Percentiles rank a stretch among this genome's conserved stretches.
Conservation (phyloP, 2,797 vertebrate genomes). For the Chaenodraco wilsoni region DNA sequence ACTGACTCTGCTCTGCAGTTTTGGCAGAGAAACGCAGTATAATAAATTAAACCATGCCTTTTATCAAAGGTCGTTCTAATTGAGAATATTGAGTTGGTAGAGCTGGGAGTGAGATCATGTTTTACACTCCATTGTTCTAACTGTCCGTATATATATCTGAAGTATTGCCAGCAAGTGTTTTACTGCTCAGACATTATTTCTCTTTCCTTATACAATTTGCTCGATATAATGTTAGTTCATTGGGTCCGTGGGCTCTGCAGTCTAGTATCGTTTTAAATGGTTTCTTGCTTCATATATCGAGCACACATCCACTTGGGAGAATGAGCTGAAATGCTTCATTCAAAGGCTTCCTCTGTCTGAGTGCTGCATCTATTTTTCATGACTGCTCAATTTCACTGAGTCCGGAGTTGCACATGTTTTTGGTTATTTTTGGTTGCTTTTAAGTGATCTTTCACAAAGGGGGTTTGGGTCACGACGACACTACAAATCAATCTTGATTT, state of each 20-base stretch:
- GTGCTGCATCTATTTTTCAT: slow-evolving; percentile 70
- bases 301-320: slow-evolving; percentile 18
- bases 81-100: slow-evolving; percentile 8
- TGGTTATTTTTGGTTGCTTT: slow-evolving; percentile 28
- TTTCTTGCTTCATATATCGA: slow-evolving; percentile 11
- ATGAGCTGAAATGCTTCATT: slow-evolving; percentile 34
- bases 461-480: slow-evolving; percentile 13
- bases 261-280: neutral
- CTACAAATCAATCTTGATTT: slow-evolving; percentile 3
- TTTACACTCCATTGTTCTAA: slow-evolving; percentile 14
- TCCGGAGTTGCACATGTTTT: slow-evolving; percentile 23
- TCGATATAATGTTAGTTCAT: neutral
- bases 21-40: slow-evolving; percentile 27
- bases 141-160: slow-evolving; percentile 7
- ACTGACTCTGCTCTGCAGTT: slow-evolving; percentile 8
- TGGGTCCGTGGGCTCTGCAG: neutral
- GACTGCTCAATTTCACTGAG: slow-evolving; percentile 36
- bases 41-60: slow-evolving; percentile 21
- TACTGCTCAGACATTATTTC: slow-evolving; percentile 10
- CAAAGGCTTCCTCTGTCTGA: slow-evolving; percentile 43
- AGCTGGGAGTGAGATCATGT: slow-evolving; percentile 12
- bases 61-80: slow-evolving; percentile 23
- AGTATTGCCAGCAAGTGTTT: slow-evolving; percentile 15
- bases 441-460: slow-evolving; percentile 35
- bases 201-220: neutral